Conservation (phyloP, 2,797 vertebrate genomes). For the Spondyliosoma cantharus region DNA sequence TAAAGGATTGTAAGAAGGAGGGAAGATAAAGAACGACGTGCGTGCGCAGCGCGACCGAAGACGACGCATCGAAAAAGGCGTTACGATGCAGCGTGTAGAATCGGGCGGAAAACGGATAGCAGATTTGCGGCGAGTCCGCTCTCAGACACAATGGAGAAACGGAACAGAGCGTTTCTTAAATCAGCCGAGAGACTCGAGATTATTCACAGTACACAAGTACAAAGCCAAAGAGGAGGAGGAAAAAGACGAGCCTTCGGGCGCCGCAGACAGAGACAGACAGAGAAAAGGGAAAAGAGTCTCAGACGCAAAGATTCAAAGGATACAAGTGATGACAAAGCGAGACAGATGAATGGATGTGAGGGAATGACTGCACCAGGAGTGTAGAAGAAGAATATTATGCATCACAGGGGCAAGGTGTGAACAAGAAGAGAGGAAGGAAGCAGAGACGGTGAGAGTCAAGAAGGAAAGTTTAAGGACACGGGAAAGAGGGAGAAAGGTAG, state of each 20-base stretch:
- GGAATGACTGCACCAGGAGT: neutral
- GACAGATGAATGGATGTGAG: slow-evolving; percentile 13
- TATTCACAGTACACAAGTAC: neutral
- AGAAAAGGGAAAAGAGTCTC: neutral
- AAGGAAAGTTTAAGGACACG: too few relatives aligned
- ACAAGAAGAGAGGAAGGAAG: neutral
- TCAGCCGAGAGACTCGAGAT: slow-evolving; percentile 34
- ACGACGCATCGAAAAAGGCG: neutral
- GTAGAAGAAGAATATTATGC: neutral
- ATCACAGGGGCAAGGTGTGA: neutral
- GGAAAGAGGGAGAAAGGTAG: too few relatives aligned
- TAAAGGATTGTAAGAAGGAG: neutral
- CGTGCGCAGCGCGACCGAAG: neutral
- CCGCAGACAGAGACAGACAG: neutral
- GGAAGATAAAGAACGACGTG: neutral
- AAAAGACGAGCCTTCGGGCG: slow-evolving; percentile 8
- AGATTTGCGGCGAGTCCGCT: slow-evolving; percentile 14
- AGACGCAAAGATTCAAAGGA: slow-evolving; percentile 41
- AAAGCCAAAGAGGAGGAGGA: slow-evolving; percentile 1
- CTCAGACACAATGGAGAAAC: slow-evolving; percentile 26
- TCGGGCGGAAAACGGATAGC: slow-evolving; percentile 23
- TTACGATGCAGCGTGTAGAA: slow-evolving; percentile 17
- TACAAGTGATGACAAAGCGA: slow-evolving; percentile 32
- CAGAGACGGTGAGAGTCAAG: neutral
- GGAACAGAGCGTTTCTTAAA: slow-evolving; percentile 41